Evolutionary conservation across 2,888 invertebrate genomes (phyloP), one percentile per base, ranked within the genome.

Genomic region (Podotricha telesiphe): DNA sequence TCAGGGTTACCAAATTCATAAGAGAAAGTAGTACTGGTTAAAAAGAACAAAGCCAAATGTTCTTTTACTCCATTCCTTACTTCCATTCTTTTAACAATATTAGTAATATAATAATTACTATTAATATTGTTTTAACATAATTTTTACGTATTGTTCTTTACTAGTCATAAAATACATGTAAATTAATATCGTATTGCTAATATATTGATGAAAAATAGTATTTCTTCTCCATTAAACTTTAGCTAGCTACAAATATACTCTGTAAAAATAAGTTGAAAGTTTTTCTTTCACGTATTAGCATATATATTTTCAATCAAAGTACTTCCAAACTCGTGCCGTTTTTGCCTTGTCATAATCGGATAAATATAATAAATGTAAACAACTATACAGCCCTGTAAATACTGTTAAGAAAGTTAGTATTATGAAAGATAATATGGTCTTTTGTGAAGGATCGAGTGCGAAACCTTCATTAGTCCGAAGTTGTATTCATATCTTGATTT

Each of bases 401-500:
- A 22, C 55, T 70, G 61, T 72, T 47, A 58, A 67, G 58, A 45
- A 64, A 45, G 59, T 67, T 58, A 66, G 64, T 72, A 73, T 70
- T 70, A 68, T 64, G 66, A 68, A 68, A 67, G 66, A 71, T 69
- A 73, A 73, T 69, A 67, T 51, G 65, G 58, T 63, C 69, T 68
- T 71, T 69, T 68, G 68, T 68, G 7, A 70, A 70, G 65, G 72
- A 53, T 62, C 58, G 63, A 65, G 56, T 40, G 64, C 61, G 68
- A 48, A 69, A 75, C 76, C 79, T 80, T 80, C 82, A 83, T 85
- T 83, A 82, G 77, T 78, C 75, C 75, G 73, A 79, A 80, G 79
- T 79, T 80, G 77, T 75, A 78, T 78, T 79, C 78, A 74, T 78
- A 81, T 84, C 84, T 79, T 77, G 79, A 80, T 82, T 78, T 75